Conservation (phyloP, 2,888 invertebrate species). For the Celastrina argiolus region DNA sequence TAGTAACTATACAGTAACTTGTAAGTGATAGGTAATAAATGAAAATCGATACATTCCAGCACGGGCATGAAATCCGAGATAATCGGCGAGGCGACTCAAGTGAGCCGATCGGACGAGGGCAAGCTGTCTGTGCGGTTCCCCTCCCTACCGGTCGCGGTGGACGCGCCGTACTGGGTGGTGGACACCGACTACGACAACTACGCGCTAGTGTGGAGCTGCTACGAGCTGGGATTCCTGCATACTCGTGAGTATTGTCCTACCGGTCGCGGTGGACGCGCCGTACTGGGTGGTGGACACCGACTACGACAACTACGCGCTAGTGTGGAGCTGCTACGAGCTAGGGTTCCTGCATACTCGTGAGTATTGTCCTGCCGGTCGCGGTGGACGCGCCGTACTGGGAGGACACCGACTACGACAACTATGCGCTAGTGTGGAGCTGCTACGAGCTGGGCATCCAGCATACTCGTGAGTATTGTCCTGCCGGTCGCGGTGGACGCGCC, state of each 20-base stretch:
- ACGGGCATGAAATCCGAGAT: constrained; percentile 76
- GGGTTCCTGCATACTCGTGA: constrained; percentile 77
- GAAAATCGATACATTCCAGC: constrained; percentile 47
- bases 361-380: too few species aligned
- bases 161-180: constrained; percentile 77
- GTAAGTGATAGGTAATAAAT: too few species aligned
- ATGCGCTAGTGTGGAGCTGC: too few species aligned
- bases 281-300: constrained; percentile 84
- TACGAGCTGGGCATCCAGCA: too few species aligned
- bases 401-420: too few species aligned
- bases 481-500: too few species aligned
- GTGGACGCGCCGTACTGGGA: too few species aligned
- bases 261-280: constrained; percentile 54
- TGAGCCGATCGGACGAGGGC: constrained; percentile 73
- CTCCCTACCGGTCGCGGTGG: constrained; percentile 74
- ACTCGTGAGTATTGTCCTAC: constrained; percentile 52
- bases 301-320: constrained; percentile 83
- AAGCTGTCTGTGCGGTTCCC: constrained; percentile 81
- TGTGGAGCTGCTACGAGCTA: constrained; percentile 80
- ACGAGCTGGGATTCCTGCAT: constrained; percentile 71
- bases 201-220: constrained; percentile 83
- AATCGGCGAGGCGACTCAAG: constrained; percentile 75
- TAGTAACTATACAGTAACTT: too few species aligned
- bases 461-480: too few species aligned
- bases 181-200: constrained; percentile 86